Conservation (phyloP, 2,797 vertebrate genomes). For the Channa striata region DNA sequence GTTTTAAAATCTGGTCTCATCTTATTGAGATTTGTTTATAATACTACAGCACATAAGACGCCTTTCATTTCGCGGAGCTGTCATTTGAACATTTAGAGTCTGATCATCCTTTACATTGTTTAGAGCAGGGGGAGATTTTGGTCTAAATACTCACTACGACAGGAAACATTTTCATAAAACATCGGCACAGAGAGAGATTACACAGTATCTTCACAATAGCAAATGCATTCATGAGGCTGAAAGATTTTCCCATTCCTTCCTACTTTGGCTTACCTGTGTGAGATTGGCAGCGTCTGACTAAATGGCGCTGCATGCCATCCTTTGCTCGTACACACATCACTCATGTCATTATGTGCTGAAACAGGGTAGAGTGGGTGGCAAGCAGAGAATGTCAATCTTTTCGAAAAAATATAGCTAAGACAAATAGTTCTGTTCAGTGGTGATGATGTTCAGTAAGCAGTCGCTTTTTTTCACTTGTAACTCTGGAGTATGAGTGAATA, state of each 20-base stretch:
- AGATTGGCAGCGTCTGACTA: constrained; percentile 54
- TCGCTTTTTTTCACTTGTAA: background rate
- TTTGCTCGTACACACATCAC: constrained; percentile 54
- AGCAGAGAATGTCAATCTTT: constrained; percentile 34
- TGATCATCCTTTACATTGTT: constrained; percentile 1
- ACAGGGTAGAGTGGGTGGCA: constrained; percentile 55
- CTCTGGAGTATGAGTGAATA: constrained; percentile 32
- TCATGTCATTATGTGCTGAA: constrained; percentile 56
- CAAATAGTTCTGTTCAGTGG: constrained; percentile 45
- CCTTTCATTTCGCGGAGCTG: constrained; percentile 4
- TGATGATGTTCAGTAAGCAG: constrained; percentile 25
- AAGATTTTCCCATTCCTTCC: constrained; percentile 45
- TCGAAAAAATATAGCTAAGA: constrained; percentile 42
- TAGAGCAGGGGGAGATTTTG: constrained; percentile 7
- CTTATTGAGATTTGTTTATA: background rate
- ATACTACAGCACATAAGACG: constrained; percentile 5
- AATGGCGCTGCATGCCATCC: constrained; percentile 48
- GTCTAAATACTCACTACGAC: constrained; percentile 23
- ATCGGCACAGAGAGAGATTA: constrained; percentile 15
- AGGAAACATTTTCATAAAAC: constrained; percentile 35
- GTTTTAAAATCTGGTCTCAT: background rate
- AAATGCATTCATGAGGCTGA: constrained; percentile 38
- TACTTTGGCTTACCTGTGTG: constrained; percentile 47
- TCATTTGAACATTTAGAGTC: background rate
- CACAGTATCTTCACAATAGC: constrained; percentile 31